phyloP scores from a whole-genome alignment of 2,113 vertebrate species.

The Xerus inauris region DNA sequence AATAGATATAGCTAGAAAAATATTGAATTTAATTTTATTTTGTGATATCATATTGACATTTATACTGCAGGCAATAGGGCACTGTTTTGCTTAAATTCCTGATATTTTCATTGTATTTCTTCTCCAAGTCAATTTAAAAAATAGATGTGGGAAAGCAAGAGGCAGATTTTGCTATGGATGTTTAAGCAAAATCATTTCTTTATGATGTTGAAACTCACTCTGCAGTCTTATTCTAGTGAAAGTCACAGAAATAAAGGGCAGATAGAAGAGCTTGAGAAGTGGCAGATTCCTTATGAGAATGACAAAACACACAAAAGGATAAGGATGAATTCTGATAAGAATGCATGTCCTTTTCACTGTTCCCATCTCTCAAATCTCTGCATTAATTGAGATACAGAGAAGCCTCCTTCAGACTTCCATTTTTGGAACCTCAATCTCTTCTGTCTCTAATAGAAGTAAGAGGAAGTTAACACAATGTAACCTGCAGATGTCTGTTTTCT shows the following conservation, averaged over 20 bases:
- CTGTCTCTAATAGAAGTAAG: background rate
- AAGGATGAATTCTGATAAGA: background rate
- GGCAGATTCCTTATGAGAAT: background rate
- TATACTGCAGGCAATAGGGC: background rate
- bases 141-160: background rate
- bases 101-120: background rate
- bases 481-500: background rate
- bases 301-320: background rate
- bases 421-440: background rate
- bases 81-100: background rate
- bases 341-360: background rate
- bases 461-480: background rate
- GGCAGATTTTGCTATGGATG: background rate
- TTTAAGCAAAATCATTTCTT: background rate
- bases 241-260: background rate
- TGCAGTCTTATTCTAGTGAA: background rate
- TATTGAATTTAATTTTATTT: background rate
- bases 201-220: background rate
- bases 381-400: background rate
- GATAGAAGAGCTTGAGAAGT: background rate
- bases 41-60: background rate
- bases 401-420: background rate
- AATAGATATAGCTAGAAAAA: background rate
- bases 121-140: slow-evolving; percentile 5
- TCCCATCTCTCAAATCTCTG: background rate